Conservation (phyloP, 2,888 invertebrate genomes). For the Cinara cedri region DNA sequence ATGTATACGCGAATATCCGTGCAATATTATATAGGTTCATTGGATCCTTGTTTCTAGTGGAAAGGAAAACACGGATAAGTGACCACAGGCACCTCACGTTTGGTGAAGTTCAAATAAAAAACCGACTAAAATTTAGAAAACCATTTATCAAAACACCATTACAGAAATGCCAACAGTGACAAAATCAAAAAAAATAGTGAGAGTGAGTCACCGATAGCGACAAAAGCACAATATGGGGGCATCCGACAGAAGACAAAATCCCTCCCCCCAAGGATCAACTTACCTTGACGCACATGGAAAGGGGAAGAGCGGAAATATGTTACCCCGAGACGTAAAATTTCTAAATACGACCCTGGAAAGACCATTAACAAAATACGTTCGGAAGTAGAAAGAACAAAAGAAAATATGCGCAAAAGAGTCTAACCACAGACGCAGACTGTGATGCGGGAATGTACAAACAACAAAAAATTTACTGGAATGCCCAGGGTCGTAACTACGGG, state of each 20-base stretch:
- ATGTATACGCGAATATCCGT: too few relatives aligned
- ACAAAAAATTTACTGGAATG: too few relatives aligned
- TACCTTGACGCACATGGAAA: background rate
- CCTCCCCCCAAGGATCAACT: background rate
- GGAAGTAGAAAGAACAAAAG: background rate
- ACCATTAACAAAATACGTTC: conserved; percentile 6
- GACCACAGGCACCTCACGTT: background rate
- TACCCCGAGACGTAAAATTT: too few relatives aligned
- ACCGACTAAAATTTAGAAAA: conserved; percentile 16
- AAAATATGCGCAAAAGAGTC: background rate
- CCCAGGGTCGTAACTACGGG: too few relatives aligned
- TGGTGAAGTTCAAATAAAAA: background rate
- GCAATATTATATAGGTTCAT: too few relatives aligned
- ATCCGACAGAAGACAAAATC: background rate
- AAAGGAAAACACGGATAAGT: too few relatives aligned
- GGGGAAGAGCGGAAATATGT: too few relatives aligned
- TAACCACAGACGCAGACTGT: background rate
- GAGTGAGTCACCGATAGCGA: background rate
- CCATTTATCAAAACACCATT: conserved; percentile 3
- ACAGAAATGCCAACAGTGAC: background rate
- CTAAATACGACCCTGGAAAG: too few relatives aligned
- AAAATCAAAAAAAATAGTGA: background rate
- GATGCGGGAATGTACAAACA: too few relatives aligned
- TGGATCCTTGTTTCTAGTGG: too few relatives aligned
- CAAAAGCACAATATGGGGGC: background rate